These are phyloP conservation scores for Lepidonotus clava DNA, from an alignment of 2,888 invertebrate species.

Conservation along the genomic window DNA sequence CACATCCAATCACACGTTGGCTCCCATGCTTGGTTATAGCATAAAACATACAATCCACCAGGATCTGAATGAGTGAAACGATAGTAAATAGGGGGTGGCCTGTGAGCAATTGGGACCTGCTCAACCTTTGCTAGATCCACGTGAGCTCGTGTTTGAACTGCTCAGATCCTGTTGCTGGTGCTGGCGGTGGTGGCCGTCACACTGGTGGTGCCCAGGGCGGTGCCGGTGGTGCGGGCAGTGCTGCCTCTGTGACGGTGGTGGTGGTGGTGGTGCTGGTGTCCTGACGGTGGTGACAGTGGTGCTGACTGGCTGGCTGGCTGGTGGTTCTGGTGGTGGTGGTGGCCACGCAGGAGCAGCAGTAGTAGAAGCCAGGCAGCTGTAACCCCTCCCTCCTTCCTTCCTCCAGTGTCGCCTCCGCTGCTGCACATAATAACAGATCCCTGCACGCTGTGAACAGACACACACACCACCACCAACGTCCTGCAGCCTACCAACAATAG, in stretches of 20 bases:
- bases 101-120: no score
- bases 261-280: background rate
- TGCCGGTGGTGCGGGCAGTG: background rate
- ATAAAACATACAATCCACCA: no score
- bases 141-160: no score
- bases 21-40: no score
- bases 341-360: background rate
- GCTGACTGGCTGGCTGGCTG: background rate
- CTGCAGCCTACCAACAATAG: background rate
- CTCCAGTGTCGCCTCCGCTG: background rate
- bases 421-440: background rate
- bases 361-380: background rate
- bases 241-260: background rate
- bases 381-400: background rate
- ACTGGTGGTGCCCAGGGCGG: background rate
- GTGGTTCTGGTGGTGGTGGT: background rate
- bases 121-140: no score
- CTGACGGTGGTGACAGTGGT: background rate
- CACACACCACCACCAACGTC: background rate
- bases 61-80: no score
- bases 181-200: background rate
- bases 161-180: background rate
- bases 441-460: background rate
- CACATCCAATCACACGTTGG: no score
- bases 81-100: no score